Evolutionary conservation across 2,797 vertebrate species (phyloP).

Genomic region (Odontamblyopus lacepedii): DNA sequence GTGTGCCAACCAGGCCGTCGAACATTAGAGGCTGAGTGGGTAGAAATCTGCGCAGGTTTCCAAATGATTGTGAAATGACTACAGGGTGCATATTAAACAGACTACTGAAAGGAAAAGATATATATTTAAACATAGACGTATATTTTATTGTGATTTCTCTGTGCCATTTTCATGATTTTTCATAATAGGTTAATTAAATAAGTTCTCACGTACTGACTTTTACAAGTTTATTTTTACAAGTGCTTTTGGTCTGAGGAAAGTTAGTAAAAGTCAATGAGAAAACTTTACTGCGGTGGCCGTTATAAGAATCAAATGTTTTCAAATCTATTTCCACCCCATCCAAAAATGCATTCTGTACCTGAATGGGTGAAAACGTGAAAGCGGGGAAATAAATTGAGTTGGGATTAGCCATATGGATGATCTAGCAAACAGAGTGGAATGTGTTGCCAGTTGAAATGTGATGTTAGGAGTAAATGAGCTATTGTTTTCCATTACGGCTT

Average conservation of each 20-base stretch:
- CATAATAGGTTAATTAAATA: neutral
- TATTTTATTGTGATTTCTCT: neutral
- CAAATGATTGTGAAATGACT: neutral
- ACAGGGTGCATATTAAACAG: neutral
- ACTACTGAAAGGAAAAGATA: neutral
- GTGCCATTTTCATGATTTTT: neutral
- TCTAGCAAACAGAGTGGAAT: neutral
- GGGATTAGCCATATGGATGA: constrained; percentile 7
- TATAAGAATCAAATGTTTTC: neutral
- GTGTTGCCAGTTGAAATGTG: neutral
- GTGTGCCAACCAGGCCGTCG: constrained; percentile 3
- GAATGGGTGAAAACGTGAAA: neutral
- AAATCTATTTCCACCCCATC: neutral
- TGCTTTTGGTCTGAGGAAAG: neutral
- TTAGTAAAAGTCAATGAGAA: neutral
- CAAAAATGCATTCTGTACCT: neutral
- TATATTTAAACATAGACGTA: neutral
- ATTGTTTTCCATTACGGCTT: neutral
- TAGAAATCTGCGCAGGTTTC: neutral
- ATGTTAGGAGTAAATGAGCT: constrained; percentile 6
- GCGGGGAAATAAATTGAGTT: constrained; percentile 1
- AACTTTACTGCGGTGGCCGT: neutral
- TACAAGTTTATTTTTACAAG: neutral
- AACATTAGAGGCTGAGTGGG: constrained; percentile 1
- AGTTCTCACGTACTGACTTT: neutral